These are phyloP conservation scores for Apis florea DNA, from an alignment of 1,140 invertebrate genomes.

Conservation along the genomic window DNA sequence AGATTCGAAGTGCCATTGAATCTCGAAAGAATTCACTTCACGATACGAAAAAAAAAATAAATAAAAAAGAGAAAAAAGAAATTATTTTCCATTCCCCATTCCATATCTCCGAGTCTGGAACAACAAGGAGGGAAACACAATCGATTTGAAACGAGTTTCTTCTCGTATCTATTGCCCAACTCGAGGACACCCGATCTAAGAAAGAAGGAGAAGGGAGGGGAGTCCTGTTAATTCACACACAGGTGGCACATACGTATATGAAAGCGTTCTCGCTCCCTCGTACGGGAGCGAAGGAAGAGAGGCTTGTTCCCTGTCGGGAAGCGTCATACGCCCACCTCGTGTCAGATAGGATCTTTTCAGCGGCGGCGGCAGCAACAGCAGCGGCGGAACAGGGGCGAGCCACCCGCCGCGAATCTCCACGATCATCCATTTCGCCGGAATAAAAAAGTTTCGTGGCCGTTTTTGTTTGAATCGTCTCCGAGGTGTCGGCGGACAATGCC, in stretches of 20 bases:
- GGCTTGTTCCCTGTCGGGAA: slow-evolving; percentile 26
- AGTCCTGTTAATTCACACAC: slow-evolving; percentile 42
- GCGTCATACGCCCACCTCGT: slow-evolving; percentile 58
- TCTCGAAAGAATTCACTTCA: too few species aligned
- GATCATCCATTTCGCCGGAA: slow-evolving; percentile 53
- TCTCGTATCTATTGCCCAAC: background rate
- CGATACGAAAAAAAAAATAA: too few species aligned
- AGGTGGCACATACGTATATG: slow-evolving; percentile 49
- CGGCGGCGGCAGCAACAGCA: slow-evolving; percentile 8
- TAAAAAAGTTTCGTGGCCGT: slow-evolving; percentile 56
- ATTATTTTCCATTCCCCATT: background rate
- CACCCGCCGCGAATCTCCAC: slow-evolving; percentile 53
- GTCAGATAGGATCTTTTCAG: slow-evolving; percentile 60
- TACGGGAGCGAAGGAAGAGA: slow-evolving; percentile 23
- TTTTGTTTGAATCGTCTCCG: slow-evolving; percentile 38
- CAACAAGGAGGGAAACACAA: background rate
- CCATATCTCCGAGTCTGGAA: background rate
- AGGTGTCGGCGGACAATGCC: slow-evolving; percentile 57
- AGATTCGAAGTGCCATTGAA: too few species aligned
- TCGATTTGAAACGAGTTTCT: background rate
- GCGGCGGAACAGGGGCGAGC: slow-evolving; percentile 47
- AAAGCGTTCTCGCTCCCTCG: slow-evolving; percentile 16
- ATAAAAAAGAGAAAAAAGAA: too few species aligned
- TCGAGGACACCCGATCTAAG: slow-evolving; percentile 22
- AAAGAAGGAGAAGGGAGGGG: background rate